Base-by-base conservation (phyloP, 1,140 invertebrate genomes). In the Caerostris darwini region DNA sequence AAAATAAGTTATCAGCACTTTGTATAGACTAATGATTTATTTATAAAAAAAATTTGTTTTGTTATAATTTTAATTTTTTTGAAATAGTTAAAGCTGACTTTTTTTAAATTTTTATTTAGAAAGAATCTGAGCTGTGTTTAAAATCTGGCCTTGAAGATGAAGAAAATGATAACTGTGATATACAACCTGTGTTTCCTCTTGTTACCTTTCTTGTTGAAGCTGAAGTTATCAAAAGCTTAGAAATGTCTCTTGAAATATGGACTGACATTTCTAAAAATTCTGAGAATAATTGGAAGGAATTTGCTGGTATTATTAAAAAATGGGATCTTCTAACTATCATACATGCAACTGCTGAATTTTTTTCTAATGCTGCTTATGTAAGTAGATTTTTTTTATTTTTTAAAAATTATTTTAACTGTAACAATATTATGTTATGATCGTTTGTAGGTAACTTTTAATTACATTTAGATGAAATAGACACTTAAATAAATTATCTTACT, bases 131-230 rank as follows among this genome's bases (percentile, higher is more conserved):
- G 64, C 6, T 53, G n/a, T 88, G 5, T 57, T 54, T 64, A 7
- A 64, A 67, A 53, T 57, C 58, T n/a, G 34, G n/a, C n/a, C n/a
- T 7, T 61, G 86, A 83, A 8, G 56, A 88, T 88, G 86, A 88
- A 88, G 58, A 88, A 64, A 88, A 64, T 61, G 86, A 88, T 19
- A 88, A 12, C 50, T 83, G 82, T 58, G 86, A 88, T 54, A 88
- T 88, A 53, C 53, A 88, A 59, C 86, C 86, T 50, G 19, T 50
- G 5, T 64, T 88, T 88, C 59, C 86, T 14, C 86, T 88, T 17
- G 19, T 88, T 88, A 88, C 58, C 2, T 88, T 53, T 54, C 54
- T 67, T 4, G 86, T 88, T 19, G 86, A 88, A 88, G 59, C 50
- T 50, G 86, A 88, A 34, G 34, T 57, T 7, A 50, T 88, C 19